Evolutionary conservation across 1,140 invertebrate genomes (phyloP).

Genomic region (Gyrodactylus bullatarudis): DNA sequence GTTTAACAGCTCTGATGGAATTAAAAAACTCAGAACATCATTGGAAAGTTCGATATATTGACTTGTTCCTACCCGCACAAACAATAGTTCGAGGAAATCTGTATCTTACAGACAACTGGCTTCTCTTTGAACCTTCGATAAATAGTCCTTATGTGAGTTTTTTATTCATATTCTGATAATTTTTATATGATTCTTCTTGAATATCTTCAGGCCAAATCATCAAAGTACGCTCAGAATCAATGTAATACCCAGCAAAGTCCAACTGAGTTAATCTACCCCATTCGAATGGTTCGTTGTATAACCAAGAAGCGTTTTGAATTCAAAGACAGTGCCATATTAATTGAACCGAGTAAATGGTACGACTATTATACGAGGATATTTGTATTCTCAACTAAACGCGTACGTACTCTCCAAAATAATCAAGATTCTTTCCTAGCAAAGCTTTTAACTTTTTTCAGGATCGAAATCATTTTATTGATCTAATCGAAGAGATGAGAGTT

Average conservation of each 20-base stretch:
- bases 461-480: no score
- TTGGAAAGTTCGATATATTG: background rate
- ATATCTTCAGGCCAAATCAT: background rate
- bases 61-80: background rate
- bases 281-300: background rate
- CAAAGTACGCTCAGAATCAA: no score
- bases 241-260: background rate
- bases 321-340: background rate
- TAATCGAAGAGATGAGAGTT: no score
- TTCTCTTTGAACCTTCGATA: background rate
- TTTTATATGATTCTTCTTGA: background rate
- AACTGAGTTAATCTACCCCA: background rate
- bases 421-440: no score
- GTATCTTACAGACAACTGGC: background rate
- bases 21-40: background rate
- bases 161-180: background rate
- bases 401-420: no score
- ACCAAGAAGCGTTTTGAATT: background rate
- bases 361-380: background rate
- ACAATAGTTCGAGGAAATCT: background rate
- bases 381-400: background rate
- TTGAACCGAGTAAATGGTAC: background rate
- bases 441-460: no score
- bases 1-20: background rate
- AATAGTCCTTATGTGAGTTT: background rate